phyloP scores from a whole-genome alignment of 2,888 invertebrate species.

The Amblyteles armatorius region DNA sequence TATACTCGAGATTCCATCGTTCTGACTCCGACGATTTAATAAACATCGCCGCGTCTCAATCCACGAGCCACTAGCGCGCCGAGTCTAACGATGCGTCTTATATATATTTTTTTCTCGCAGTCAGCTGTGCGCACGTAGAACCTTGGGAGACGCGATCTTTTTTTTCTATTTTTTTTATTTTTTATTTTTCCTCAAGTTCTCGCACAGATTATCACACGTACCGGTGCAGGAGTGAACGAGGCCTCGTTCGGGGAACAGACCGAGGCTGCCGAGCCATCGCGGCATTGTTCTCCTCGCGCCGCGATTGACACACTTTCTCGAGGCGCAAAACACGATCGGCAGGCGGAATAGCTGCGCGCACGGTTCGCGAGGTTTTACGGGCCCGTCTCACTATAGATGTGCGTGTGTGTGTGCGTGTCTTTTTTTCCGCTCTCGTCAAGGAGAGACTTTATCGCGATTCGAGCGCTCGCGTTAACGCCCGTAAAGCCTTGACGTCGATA shows the following conservation, averaged over 20 bases:
- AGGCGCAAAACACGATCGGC: conserved; percentile 7
- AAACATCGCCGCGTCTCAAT: neutral
- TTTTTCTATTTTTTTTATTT: neutral
- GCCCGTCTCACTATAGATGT: neutral
- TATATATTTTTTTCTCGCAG: neutral
- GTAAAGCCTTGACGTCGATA: conserved; percentile 5
- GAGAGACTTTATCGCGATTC: conserved; percentile 24
- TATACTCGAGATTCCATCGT: neutral
- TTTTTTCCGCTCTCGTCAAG: conserved; percentile 12
- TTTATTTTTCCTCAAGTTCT: neutral
- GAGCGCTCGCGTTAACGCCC: conserved; percentile 7
- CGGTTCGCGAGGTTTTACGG: conserved; percentile 32
- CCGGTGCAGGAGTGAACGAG: neutral
- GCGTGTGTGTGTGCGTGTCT: neutral
- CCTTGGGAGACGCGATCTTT: neutral
- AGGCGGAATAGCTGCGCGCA: conserved; percentile 13
- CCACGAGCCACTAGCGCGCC: neutral
- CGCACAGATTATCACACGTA: neutral
- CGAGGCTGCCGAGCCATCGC: conserved; percentile 19
- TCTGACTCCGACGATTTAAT: neutral
- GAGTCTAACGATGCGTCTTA: neutral
- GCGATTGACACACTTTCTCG: conserved; percentile 65
- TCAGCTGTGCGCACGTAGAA: neutral
- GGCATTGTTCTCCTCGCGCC: conserved; percentile 29
- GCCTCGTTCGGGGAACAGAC: neutral